These are phyloP conservation scores for Sebastes umbrosus DNA, from an alignment of 2,797 vertebrate species.

Conservation along the genomic window DNA sequence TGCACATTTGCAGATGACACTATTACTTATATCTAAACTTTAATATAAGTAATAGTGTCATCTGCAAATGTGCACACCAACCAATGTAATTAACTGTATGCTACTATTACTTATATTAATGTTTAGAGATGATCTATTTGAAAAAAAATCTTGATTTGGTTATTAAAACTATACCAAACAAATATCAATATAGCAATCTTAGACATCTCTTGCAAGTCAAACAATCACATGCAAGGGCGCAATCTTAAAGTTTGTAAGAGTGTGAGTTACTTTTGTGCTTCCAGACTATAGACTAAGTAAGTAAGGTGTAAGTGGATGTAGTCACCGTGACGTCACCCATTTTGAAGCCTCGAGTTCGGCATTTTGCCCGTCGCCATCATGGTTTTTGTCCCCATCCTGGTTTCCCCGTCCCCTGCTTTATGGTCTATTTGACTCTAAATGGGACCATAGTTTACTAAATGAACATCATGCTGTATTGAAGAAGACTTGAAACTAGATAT, in stretches of 20 bases:
- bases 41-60: too few relatives aligned
- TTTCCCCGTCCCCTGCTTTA: neutral
- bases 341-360: neutral
- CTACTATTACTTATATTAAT: neutral
- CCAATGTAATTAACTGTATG: too few relatives aligned
- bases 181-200: neutral
- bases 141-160: neutral
- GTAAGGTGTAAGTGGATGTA: neutral
- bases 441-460: neutral
- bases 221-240: neutral
- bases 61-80: too few relatives aligned
- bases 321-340: neutral
- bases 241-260: neutral
- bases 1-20: constrained; percentile 35
- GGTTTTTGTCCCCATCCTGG: too few relatives aligned
- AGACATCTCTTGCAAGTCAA: neutral
- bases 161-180: neutral
- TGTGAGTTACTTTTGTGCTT: neutral
- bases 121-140: neutral
- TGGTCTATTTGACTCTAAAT: neutral
- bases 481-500: neutral
- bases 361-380: neutral
- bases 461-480: neutral
- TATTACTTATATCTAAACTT: neutral
- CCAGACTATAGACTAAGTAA: neutral